These are phyloP conservation scores for Sapayoa aenigma DNA, from an alignment of 2,113 vertebrate genomes.

Conservation along the genomic window DNA sequence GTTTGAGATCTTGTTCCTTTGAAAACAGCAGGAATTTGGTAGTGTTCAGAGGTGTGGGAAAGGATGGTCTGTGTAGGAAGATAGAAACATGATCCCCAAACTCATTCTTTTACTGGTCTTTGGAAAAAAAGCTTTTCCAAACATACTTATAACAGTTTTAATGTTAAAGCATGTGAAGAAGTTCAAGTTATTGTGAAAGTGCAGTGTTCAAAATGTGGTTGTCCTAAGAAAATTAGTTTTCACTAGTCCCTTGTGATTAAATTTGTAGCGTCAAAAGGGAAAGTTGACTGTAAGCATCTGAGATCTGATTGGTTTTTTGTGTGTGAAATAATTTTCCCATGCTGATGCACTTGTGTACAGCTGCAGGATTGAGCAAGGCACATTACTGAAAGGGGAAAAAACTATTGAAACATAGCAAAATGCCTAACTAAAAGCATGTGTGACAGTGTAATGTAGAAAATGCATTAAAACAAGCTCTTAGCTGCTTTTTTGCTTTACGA, in stretches of 20 bases:
- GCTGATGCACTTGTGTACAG: neutral
- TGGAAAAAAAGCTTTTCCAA: neutral
- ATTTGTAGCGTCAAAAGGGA: neutral
- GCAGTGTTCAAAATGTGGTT: neutral
- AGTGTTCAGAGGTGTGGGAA: neutral
- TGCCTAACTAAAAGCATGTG: neutral
- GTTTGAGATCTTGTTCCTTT: neutral
- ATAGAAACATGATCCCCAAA: neutral
- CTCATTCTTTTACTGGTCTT: neutral
- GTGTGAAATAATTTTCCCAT: neutral
- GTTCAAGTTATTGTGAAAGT: neutral
- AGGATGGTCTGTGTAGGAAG: rapidly evolving
- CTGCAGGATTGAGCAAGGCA: neutral
- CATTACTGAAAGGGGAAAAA: neutral
- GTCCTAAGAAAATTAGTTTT: neutral
- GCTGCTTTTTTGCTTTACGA: neutral
- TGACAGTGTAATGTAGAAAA: neutral
- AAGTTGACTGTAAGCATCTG: neutral
- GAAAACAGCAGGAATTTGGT: neutral
- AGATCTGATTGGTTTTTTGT: neutral
- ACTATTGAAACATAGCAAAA: neutral
- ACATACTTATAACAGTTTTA: neutral
- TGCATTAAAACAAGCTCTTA: neutral
- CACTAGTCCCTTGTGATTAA: neutral
- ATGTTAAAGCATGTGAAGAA: neutral